Evolutionary conservation across 2,888 invertebrate species (phyloP).

Genomic region (Linyphia triangularis): DNA sequence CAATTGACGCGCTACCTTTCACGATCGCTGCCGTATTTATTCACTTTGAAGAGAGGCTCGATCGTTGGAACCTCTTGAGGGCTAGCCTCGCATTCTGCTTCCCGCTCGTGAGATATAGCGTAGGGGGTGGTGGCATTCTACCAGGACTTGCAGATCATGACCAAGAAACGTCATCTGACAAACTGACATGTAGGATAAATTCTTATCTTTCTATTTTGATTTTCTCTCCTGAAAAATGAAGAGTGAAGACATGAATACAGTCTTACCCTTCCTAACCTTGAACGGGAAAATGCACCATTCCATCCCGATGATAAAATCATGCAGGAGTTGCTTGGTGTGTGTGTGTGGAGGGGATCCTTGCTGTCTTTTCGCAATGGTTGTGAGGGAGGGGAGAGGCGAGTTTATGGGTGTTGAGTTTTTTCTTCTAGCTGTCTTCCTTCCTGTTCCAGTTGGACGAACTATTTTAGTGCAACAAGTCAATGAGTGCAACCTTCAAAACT

Average conservation of each 20-base stretch:
- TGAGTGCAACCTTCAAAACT: no score
- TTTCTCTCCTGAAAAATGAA: background rate
- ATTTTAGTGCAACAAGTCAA: slow-evolving; percentile 20
- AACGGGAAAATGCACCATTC: background rate
- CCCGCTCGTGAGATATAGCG: no score
- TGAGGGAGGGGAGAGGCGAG: slow-evolving; percentile 1
- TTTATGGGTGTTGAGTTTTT: slow-evolving; percentile 11
- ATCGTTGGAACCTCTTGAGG: no score
- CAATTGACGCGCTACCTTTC: no score
- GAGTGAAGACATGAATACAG: background rate
- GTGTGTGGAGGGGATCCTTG: background rate
- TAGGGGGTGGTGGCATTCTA: no score
- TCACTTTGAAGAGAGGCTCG: no score
- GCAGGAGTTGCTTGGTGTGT: background rate
- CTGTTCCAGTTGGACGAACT: slow-evolving; percentile 10
- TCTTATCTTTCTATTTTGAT: background rate
- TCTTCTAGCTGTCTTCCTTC: background rate
- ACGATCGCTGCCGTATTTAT: no score
- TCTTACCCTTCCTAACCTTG: background rate
- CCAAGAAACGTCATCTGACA: no score
- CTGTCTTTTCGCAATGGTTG: background rate
- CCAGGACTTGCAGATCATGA: no score
- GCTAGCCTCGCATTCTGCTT: no score
- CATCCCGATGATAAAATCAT: background rate
- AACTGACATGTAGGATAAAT: background rate